Percentiles rank a stretch among this genome's conserved stretches.
Conservation (phyloP, 1,140 invertebrate genomes). For the Cydia pomonella region DNA sequence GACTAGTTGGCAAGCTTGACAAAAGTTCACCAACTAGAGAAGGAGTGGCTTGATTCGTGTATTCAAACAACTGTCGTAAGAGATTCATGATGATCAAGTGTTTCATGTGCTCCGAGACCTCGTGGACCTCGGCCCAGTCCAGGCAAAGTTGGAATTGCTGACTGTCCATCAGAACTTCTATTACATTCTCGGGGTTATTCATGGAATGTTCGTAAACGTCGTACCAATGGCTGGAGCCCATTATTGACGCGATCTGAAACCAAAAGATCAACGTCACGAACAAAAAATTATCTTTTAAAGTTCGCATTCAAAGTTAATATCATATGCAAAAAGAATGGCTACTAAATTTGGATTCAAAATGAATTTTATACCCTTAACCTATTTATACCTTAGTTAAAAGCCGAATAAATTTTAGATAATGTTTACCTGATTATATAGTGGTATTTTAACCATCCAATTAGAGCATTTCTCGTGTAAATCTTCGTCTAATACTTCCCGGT, state of each 20-base stretch:
- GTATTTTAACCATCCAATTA: slow-evolving; percentile 74
- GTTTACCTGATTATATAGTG: slow-evolving; percentile 74
- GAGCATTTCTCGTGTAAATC: slow-evolving; percentile 67
- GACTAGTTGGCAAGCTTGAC: slow-evolving; percentile 74
- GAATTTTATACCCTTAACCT: no score
- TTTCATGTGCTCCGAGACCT: slow-evolving; percentile 75
- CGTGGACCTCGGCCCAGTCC: slow-evolving; percentile 82
- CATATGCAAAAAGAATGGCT: no score
- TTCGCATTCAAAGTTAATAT: no score
- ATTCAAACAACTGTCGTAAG: slow-evolving; percentile 70
- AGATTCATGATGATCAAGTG: slow-evolving; percentile 70
- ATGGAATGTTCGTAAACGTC: slow-evolving; percentile 63
- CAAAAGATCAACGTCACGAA: slow-evolving; percentile 32
- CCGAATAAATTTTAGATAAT: neutral
- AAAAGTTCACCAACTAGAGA: slow-evolving; percentile 75
- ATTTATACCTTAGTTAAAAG: neutral
- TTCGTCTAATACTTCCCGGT: slow-evolving; percentile 58
- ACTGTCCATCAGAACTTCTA: slow-evolving; percentile 70
- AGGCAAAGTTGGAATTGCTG: slow-evolving; percentile 83
- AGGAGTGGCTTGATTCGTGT: slow-evolving; percentile 64
- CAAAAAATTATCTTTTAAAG: neutral
- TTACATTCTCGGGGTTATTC: slow-evolving; percentile 67
- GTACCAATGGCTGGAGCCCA: slow-evolving; percentile 67
- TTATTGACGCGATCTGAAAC: slow-evolving; percentile 66
- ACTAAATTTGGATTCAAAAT: no score